Conservation (phyloP, 2,888 invertebrate species). For the Caenorhabditis sp. region DNA sequence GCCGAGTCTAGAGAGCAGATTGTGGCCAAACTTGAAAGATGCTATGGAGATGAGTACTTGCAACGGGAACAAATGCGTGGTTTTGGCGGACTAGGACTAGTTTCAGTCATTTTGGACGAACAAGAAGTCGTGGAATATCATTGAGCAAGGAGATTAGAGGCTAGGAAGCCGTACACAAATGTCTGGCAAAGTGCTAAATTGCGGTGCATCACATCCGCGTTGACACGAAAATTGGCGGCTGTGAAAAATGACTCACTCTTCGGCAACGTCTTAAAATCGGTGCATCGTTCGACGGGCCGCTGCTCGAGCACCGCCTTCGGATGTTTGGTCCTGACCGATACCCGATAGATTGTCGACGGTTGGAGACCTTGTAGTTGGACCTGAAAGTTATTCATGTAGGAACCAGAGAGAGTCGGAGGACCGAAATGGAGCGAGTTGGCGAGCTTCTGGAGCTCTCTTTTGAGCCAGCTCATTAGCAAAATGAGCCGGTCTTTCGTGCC, state of each 20-base stretch:
- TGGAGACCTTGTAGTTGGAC: constrained; percentile 85
- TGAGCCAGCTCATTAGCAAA: constrained; percentile 42
- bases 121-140: too few relatives aligned
- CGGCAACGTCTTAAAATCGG: constrained; percentile 90
- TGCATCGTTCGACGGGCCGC: constrained; percentile 82
- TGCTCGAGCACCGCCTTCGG: constrained; percentile 82
- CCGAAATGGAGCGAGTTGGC: background rate
- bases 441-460: background rate
- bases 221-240: background rate
- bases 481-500: constrained; percentile 15
- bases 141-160: too few relatives aligned
- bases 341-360: constrained; percentile 95
- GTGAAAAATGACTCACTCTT: constrained; percentile 75
- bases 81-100: too few relatives aligned
- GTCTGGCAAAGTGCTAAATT: too few relatives aligned
- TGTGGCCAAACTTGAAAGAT: too few relatives aligned
- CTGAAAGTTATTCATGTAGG: too few relatives aligned
- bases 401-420: background rate
- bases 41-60: too few relatives aligned
- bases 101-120: too few relatives aligned
- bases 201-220: background rate
- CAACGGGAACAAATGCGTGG: too few relatives aligned
- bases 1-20: too few relatives aligned
- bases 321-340: constrained; percentile 94
- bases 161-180: too few relatives aligned